phyloP scores from a whole-genome alignment of 2,113 vertebrate genomes.

The Notechis scutatus region DNA sequence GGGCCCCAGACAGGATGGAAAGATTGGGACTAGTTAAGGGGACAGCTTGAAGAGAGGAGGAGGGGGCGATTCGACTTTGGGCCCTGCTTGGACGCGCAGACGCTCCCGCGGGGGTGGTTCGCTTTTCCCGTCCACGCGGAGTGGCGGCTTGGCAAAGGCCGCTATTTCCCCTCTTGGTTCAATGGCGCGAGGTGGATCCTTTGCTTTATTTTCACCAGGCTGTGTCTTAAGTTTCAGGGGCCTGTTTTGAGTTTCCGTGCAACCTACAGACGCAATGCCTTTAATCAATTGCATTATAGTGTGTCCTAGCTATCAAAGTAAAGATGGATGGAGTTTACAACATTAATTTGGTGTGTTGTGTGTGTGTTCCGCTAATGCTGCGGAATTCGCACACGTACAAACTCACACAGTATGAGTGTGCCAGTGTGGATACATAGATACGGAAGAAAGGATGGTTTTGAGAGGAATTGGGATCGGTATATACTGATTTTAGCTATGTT shows the following conservation, averaged over 20 bases:
- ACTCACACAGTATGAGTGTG: not conserved
- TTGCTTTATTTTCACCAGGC: not conserved
- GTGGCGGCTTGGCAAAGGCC: not conserved
- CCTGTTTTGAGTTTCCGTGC: not conserved
- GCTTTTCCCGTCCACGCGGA: not conserved
- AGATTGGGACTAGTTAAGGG: not conserved
- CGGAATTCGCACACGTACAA: not conserved
- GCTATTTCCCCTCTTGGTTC: not conserved
- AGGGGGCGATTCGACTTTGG: not conserved
- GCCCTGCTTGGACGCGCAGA: not conserved
- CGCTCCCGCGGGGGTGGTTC: not conserved
- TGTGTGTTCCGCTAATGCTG: not conserved
- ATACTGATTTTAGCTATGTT: not conserved
- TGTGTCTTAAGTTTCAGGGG: not conserved
- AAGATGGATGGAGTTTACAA: not conserved
- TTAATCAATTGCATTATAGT: not conserved
- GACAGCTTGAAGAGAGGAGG: not conserved
- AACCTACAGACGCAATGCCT: not conserved
- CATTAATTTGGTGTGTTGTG: not conserved
- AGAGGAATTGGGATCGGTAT: not conserved
- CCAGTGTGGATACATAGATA: not conserved
- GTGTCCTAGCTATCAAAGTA: not conserved
- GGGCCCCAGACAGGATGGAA: not conserved
- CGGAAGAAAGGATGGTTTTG: not conserved
- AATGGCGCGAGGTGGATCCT: not conserved